Evolutionary conservation across 2,113 vertebrate genomes (phyloP).

Genomic region (Leuciscus idus): DNA sequence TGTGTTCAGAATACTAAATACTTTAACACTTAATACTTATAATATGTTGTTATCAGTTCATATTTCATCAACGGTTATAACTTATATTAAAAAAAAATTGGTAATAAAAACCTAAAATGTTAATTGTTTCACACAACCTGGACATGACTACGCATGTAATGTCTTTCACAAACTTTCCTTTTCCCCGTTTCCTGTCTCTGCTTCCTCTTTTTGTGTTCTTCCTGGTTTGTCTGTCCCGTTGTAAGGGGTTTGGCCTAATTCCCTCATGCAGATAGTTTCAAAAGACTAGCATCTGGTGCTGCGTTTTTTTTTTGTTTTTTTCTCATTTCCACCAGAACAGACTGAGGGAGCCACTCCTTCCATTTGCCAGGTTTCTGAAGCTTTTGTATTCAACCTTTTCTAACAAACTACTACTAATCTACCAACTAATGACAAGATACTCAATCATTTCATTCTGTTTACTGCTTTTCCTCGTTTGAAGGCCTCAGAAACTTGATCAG

Average conservation of each 20-base stretch:
- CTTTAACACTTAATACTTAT: neutral
- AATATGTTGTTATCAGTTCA: neutral
- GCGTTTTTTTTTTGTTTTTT: conserved; percentile 42
- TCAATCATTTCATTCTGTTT: neutral
- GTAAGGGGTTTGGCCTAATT: conserved; percentile 63
- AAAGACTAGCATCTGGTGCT: conserved; percentile 74
- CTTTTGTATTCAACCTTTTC: conserved; percentile 58
- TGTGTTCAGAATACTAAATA: neutral
- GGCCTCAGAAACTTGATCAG: neutral
- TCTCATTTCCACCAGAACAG: conserved; percentile 60
- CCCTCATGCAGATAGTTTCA: conserved; percentile 66
- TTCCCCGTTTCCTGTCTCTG: conserved; percentile 63
- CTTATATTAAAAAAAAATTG: no score
- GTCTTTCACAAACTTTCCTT: conserved; percentile 35
- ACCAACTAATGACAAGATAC: neutral
- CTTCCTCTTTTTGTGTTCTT: conserved; percentile 50
- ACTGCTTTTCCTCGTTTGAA: neutral
- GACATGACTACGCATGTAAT: neutral
- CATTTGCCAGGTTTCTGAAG: conserved; percentile 59
- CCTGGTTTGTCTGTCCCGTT: conserved; percentile 51
- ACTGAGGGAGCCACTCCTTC: conserved; percentile 57
- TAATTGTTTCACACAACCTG: neutral
- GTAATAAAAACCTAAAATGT: neutral
- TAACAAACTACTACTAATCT: conserved; percentile 31
- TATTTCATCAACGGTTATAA: neutral